Evolutionary conservation across 2,113 vertebrate genomes (phyloP).

Genomic region (Mustelus asterias): DNA sequence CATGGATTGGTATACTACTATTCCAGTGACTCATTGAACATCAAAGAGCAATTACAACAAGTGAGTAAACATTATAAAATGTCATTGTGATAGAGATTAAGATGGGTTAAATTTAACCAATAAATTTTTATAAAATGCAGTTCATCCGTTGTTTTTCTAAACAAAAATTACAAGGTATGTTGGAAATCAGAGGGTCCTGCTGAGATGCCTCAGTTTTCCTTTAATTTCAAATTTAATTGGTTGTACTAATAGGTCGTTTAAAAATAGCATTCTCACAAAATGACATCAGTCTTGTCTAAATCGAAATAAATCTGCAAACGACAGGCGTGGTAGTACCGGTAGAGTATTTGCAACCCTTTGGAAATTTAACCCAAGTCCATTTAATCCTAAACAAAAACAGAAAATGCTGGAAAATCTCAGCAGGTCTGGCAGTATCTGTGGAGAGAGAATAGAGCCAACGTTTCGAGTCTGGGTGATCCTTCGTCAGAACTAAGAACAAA

Average conservation of each 20-base stretch:
- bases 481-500: no score
- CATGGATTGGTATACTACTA: neutral
- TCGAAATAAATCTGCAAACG: neutral
- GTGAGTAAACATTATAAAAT: neutral
- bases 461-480: no score
- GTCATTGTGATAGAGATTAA: neutral
- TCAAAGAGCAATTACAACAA: neutral
- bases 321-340: neutral
- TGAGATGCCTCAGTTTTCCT: neutral
- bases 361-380: neutral
- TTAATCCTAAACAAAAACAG: no score
- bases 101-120: neutral
- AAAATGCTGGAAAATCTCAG: no score
- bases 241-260: neutral
- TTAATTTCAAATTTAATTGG: neutral
- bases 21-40: neutral
- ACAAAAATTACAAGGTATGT: neutral
- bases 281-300: neutral
- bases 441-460: no score
- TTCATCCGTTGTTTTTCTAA: neutral
- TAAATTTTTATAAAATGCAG: neutral
- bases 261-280: neutral
- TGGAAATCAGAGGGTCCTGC: neutral
- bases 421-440: no score
- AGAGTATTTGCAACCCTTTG: neutral